Evolutionary conservation across 2,113 vertebrate species (phyloP).

Genomic region (Butorides virescens): DNA sequence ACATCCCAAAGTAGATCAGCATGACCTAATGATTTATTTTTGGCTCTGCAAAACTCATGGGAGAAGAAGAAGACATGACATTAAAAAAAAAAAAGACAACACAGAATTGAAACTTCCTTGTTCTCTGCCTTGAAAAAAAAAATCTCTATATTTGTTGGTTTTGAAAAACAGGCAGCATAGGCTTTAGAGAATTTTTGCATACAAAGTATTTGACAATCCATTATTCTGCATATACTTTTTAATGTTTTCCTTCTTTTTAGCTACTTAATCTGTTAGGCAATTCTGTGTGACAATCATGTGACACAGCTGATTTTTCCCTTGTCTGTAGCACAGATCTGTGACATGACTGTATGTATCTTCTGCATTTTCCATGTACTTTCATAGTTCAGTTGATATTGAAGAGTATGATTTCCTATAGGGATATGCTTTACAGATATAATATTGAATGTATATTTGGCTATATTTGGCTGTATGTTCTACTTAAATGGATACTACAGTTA

Average conservation of each 20-base stretch:
- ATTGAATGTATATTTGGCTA: neutral
- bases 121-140: neutral
- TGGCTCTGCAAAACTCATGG: neutral
- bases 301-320: neutral
- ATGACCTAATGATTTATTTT: constrained; percentile 24
- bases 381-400: neutral
- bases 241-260: neutral
- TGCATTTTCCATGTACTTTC: neutral
- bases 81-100: neutral
- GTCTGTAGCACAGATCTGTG: neutral
- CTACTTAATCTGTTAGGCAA: neutral
- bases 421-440: neutral
- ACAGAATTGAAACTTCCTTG: neutral
- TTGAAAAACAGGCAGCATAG: neutral
- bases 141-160: neutral
- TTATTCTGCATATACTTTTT: neutral
- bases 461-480: neutral
- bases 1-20: constrained; percentile 27
- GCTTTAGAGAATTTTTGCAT: neutral
- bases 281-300: neutral
- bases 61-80: neutral
- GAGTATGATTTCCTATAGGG: neutral
- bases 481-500: neutral
- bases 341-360: neutral
- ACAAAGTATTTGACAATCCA: neutral